Evolutionary conservation across 2,888 invertebrate genomes (phyloP).

Genomic region (Clitarchus hookeri): DNA sequence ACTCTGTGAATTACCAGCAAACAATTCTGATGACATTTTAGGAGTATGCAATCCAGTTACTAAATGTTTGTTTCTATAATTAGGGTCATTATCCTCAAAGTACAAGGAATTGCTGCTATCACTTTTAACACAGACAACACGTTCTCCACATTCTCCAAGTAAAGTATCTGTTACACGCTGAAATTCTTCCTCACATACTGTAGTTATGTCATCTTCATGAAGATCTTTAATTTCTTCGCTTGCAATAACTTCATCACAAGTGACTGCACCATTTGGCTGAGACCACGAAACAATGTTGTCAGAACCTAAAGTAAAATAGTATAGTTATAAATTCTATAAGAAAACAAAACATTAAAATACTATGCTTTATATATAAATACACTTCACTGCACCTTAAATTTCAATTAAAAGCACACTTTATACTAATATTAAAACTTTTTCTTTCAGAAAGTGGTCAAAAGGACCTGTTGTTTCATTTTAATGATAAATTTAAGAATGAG

Average conservation of each 20-base stretch:
- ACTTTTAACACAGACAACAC: background rate
- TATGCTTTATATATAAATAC: too few species aligned
- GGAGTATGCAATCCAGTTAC: background rate
- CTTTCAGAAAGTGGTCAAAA: too few species aligned
- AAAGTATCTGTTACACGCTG: background rate
- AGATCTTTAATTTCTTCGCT: too few species aligned
- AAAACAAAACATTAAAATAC: too few species aligned
- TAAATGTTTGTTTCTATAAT: background rate
- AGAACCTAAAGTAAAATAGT: background rate
- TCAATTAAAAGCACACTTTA: too few species aligned
- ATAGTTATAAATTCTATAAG: background rate
- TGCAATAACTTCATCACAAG: too few species aligned
- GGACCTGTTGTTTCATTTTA: too few species aligned
- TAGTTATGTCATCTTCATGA: too few species aligned
- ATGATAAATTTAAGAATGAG: too few species aligned
- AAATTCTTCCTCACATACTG: background rate
- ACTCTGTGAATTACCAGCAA: background rate
- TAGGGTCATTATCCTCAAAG: background rate
- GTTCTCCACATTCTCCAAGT: background rate
- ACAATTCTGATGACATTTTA: background rate
- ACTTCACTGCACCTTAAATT: too few species aligned
- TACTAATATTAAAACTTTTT: too few species aligned
- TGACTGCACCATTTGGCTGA: background rate
- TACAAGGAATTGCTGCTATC: background rate
- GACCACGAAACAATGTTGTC: background rate